Evolutionary conservation across 2,888 invertebrate species (phyloP).

Genomic region (Pyralis farinalis): DNA sequence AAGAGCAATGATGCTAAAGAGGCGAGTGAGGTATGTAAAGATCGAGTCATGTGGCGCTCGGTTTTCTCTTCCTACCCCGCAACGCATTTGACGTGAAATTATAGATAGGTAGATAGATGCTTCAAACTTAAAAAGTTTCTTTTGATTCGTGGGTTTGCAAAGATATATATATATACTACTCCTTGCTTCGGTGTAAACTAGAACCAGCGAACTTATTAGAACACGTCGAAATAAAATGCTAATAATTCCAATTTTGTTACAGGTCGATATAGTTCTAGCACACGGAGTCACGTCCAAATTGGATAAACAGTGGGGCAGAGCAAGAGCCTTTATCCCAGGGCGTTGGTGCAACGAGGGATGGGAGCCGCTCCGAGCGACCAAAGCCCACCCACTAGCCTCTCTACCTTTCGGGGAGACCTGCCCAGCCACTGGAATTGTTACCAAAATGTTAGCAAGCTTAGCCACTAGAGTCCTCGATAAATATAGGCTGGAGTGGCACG

Average conservation of each 20-base stretch:
- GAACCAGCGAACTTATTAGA: no score
- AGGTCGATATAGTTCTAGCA: slow-evolving; percentile 72
- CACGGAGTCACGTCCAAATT: slow-evolving; percentile 64
- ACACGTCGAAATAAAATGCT: no score
- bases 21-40: no score
- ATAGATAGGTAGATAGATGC: no score
- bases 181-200: no score
- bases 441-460: slow-evolving; percentile 49
- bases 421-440: slow-evolving; percentile 52
- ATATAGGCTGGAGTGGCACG: slow-evolving; percentile 72
- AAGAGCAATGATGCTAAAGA: no score
- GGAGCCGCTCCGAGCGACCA: slow-evolving; percentile 52
- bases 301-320: slow-evolving; percentile 61
- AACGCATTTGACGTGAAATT: no score
- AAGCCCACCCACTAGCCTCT: slow-evolving; percentile 56
- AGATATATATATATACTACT: no score
- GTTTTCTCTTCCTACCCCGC: no score
- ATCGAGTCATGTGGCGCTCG: no score
- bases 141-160: no score
- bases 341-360: slow-evolving; percentile 60
- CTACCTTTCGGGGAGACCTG: slow-evolving; percentile 63
- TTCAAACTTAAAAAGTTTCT: no score
- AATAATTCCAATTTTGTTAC: slow-evolving; percentile 6
- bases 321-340: slow-evolving; percentile 63
- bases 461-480: slow-evolving; percentile 51